Evolutionary conservation across 2,797 vertebrate species (phyloP).

Genomic region (Sebastes wilsoni): DNA sequence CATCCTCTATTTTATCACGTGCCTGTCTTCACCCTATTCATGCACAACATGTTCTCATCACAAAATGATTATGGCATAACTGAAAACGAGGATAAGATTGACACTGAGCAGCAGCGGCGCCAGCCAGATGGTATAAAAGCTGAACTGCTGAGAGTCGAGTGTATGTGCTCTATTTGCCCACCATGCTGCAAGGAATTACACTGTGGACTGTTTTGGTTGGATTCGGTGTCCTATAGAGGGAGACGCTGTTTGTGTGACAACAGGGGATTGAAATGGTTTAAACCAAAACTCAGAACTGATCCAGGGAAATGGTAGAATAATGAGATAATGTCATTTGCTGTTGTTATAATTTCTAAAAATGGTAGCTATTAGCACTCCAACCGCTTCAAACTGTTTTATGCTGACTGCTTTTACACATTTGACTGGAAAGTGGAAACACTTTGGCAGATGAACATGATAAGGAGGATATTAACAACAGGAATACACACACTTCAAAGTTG

Average conservation of each 20-base stretch:
- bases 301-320: background rate
- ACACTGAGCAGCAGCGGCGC: background rate
- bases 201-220: background rate
- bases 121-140: background rate
- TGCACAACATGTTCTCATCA: background rate
- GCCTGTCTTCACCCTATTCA: background rate
- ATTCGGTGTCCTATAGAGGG: background rate
- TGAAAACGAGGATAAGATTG: background rate
- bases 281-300: background rate
- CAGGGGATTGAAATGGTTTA: background rate
- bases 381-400: background rate
- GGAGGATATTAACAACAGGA: background rate
- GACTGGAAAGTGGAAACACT: background rate
- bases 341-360: background rate
- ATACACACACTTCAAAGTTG: background rate
- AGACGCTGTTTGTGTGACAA: background rate
- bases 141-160: constrained; percentile 5
- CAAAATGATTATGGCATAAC: background rate
- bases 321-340: background rate
- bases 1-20: background rate
- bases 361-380: background rate
- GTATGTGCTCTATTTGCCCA: background rate
- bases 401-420: background rate
- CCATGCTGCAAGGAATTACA: background rate
- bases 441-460: background rate